A percentile compares a stretch with the other conserved stretches of the same genome.
Conservation (phyloP, 2,113 vertebrate species). For the Madoqua kirkii region DNA sequence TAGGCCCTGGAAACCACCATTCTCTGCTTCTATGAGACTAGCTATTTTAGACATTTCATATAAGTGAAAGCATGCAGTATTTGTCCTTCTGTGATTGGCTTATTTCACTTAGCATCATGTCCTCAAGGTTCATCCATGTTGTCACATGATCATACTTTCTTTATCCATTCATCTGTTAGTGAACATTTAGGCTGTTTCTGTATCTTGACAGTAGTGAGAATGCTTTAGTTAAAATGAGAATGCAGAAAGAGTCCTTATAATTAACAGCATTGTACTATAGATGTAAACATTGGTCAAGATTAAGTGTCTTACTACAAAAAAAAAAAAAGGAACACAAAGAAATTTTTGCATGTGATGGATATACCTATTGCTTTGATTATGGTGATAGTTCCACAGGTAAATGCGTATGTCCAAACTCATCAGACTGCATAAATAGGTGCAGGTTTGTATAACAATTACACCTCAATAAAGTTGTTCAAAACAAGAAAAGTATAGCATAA, state of each 20-base stretch:
- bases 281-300: not conserved
- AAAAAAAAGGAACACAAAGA: not conserved
- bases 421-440: not conserved
- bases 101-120: not conserved
- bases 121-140: not conserved
- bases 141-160: not conserved
- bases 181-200: not conserved
- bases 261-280: not conserved
- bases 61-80: not conserved
- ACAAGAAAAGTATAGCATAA: not conserved
- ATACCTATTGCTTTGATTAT: not conserved
- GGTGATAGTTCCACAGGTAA: not conserved
- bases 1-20: not conserved
- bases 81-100: not conserved
- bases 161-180: not conserved
- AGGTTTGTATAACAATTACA: not conserved
- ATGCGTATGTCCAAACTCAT: not conserved
- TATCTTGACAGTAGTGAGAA: not conserved
- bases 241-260: not conserved
- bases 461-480: not conserved
- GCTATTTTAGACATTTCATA: not conserved
- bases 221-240: not conserved
- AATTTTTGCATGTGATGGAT: not conserved
- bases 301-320: not conserved
- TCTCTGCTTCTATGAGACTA: not conserved